phyloP scores from a whole-genome alignment of 2,113 vertebrate species.

The Cyanoliseus patagonus region DNA sequence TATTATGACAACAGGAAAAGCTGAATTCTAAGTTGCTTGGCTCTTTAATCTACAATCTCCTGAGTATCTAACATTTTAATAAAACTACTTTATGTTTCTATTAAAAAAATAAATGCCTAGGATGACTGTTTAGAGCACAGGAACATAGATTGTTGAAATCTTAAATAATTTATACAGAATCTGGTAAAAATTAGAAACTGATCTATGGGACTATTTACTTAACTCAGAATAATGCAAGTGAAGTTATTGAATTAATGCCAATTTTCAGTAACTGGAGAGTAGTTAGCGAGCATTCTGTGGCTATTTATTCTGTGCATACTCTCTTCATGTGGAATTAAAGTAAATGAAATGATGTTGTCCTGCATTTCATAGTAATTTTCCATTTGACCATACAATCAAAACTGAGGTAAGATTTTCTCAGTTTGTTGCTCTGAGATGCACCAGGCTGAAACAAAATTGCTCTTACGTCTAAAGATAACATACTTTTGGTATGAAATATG shows the following conservation, averaged over 20 bases:
- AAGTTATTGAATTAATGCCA: not conserved
- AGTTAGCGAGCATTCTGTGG: not conserved
- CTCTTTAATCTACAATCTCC: not conserved
- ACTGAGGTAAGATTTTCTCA: not conserved
- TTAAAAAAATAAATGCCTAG: not conserved
- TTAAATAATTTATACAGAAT: not conserved
- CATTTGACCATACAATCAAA: not conserved
- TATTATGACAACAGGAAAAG: not conserved
- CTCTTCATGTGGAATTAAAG: not conserved
- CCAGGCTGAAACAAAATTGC: not conserved
- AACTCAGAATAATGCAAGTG: not conserved
- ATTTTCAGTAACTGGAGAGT: not conserved
- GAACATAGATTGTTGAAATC: not conserved
- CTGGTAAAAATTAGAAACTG: not conserved
- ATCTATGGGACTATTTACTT: not conserved
- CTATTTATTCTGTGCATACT: not conserved
- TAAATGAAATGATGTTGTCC: not conserved
- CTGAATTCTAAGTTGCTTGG: not conserved
- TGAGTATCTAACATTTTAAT: not conserved
- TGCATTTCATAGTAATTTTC: not conserved
- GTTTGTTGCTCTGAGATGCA: not conserved
- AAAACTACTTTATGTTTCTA: not conserved
- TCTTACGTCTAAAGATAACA: not conserved
- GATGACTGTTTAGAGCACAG: not conserved
- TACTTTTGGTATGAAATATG: fast-evolving